Conservation (phyloP, 2,888 invertebrate genomes). For the Ernsta delagoae region DNA sequence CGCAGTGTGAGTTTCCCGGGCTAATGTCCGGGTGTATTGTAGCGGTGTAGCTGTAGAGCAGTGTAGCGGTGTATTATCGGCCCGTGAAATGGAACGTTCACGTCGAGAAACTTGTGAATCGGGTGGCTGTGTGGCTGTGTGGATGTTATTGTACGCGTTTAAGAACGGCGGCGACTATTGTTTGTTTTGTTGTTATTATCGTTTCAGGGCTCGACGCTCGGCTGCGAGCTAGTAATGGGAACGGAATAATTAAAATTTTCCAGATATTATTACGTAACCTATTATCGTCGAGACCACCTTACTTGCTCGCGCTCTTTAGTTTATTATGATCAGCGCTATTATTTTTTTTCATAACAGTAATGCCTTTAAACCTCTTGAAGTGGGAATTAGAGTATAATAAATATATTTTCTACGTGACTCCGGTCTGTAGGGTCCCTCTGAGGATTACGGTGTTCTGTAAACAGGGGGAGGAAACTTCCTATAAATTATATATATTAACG, state of each 20-base stretch:
- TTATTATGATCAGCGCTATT: neutral
- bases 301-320: neutral
- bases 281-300: neutral
- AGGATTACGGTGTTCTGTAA: slow-evolving; percentile 58
- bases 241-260: slow-evolving; percentile 39
- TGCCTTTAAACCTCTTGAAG: slow-evolving; percentile 6
- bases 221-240: slow-evolving; percentile 47
- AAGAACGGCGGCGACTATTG: slow-evolving; percentile 59
- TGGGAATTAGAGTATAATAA: slow-evolving; percentile 42
- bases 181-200: slow-evolving; percentile 79
- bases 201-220: slow-evolving; percentile 56
- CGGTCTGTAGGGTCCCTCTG: slow-evolving; percentile 46
- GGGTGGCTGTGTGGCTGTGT: slow-evolving; percentile 59
- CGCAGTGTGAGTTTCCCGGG: slow-evolving; percentile 69
- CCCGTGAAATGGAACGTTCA: slow-evolving; percentile 68
- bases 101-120: slow-evolving; percentile 77
- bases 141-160: slow-evolving; percentile 63
- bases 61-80: slow-evolving; percentile 62
- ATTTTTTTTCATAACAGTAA: neutral
- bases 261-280: slow-evolving; percentile 33
- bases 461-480: slow-evolving; percentile 57
- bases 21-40: slow-evolving; percentile 55
- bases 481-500: slow-evolving; percentile 44
- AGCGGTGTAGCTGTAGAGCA: slow-evolving; percentile 5
- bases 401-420: slow-evolving; percentile 49